A percentile compares a stretch with the other conserved stretches of the same genome.
Conservation (phyloP, 1,140 invertebrate genomes). For the Tetramorium simillimum region DNA sequence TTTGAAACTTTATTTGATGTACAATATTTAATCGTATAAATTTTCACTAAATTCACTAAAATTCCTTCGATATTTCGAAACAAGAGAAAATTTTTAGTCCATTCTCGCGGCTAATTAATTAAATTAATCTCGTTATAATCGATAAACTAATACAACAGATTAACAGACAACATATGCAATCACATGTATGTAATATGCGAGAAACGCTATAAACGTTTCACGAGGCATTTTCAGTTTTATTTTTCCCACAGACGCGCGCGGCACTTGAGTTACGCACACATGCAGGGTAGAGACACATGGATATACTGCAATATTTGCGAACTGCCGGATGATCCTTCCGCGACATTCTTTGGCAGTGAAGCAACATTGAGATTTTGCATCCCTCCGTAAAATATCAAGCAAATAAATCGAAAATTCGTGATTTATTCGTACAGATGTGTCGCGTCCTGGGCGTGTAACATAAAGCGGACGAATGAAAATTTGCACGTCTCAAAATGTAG, state of each 20-base stretch:
- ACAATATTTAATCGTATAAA: background rate
- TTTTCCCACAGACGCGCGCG: background rate
- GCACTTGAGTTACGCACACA: background rate
- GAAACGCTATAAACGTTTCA: background rate
- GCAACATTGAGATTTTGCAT: background rate
- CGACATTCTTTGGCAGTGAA: constrained; percentile 1
- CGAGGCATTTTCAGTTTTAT: background rate
- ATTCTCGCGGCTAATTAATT: background rate
- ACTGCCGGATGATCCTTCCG: background rate
- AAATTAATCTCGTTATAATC: too few relatives aligned
- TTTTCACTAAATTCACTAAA: background rate
- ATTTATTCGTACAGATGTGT: background rate
- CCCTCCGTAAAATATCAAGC: constrained; percentile 9
- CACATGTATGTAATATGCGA: background rate
- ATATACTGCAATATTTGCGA: background rate
- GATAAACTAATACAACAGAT: too few relatives aligned
- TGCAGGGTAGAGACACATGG: background rate
- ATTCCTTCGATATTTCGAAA: background rate
- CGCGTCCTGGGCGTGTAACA: background rate
- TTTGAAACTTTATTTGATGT: background rate
- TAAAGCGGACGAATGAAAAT: background rate
- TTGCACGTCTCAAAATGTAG: background rate
- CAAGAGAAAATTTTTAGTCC: background rate
- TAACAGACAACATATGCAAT: too few relatives aligned
- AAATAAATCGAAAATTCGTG: constrained; percentile 1